Evolutionary conservation across 2,888 invertebrate genomes (phyloP).

Genomic region (Thalpophila matura): DNA sequence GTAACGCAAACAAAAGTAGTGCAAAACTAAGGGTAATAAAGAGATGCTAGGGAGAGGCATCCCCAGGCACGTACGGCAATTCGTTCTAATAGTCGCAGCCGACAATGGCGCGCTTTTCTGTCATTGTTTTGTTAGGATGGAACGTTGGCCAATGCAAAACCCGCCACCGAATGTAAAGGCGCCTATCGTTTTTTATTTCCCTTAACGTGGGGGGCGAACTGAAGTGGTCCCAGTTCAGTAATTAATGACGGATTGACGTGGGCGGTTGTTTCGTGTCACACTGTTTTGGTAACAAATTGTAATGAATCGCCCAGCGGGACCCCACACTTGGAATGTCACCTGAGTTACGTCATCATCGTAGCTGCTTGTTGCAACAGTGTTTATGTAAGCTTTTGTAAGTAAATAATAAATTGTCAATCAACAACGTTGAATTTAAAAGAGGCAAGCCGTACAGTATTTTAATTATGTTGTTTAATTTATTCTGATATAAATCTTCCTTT

Average conservation of each 20-base stretch:
- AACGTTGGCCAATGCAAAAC: constrained; percentile 83
- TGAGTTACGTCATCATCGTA: constrained; percentile 78
- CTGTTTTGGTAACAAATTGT: constrained; percentile 88
- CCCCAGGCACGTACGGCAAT: constrained; percentile 85
- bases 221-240: constrained; percentile 83
- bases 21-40: constrained; percentile 83
- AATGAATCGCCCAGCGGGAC: constrained; percentile 84
- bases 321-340: constrained; percentile 84
- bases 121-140: constrained; percentile 86
- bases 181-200: constrained; percentile 75
- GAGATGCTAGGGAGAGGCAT: constrained; percentile 75
- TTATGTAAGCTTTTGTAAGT: constrained; percentile 14
- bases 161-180: constrained; percentile 73
- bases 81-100: constrained; percentile 86
- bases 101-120: constrained; percentile 79
- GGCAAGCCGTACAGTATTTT: not conserved
- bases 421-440: not conserved
- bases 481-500: too few species aligned
- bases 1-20: constrained; percentile 83
- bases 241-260: constrained; percentile 86
- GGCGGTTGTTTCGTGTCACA: constrained; percentile 84
- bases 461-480: not conserved
- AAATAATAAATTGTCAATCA: constrained; percentile 13
- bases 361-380: constrained; percentile 28
- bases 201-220: constrained; percentile 83